Evolutionary conservation across 35 echinoderm and acorn worm species (phyloP).

Genomic region (Patiria miniata): DNA sequence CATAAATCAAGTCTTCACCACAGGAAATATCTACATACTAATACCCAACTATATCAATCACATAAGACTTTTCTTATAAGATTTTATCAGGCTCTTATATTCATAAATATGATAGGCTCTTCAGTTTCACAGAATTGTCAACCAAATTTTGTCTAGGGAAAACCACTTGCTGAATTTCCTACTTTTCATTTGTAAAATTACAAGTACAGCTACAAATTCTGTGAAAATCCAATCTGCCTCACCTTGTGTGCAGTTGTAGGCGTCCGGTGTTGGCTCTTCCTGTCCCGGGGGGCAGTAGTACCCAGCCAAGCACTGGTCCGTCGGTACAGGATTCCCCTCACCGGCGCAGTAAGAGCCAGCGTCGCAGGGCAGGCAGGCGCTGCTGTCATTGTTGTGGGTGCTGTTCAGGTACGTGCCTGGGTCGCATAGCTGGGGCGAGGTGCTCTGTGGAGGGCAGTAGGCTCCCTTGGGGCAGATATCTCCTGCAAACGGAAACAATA

Average conservation of each 20-base stretch:
- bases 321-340: slow-evolving; percentile 70
- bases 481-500: slow-evolving; percentile 51
- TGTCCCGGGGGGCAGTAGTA: slow-evolving; percentile 93
- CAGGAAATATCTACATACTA: no score
- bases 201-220: no score
- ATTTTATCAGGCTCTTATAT: no score
- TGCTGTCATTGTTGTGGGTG: slow-evolving; percentile 68
- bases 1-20: no score
- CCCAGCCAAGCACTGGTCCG: slow-evolving; percentile 64
- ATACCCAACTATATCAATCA: no score
- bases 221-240: background rate
- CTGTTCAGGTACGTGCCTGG: slow-evolving; percentile 85
- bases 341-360: slow-evolving; percentile 89
- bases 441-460: slow-evolving; percentile 78
- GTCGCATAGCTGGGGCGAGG: slow-evolving; percentile 69
- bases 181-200: no score
- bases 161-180: no score
- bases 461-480: slow-evolving; percentile 80
- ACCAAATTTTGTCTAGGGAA: no score
- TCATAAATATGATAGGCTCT: no score
- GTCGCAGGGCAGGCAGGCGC: slow-evolving; percentile 63
- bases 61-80: no score
- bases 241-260: slow-evolving; percentile 94
- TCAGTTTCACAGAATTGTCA: no score
- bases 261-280: slow-evolving; percentile 74